Base-by-base conservation (phyloP, 2,888 invertebrate species). In the Noctua janthina region DNA sequence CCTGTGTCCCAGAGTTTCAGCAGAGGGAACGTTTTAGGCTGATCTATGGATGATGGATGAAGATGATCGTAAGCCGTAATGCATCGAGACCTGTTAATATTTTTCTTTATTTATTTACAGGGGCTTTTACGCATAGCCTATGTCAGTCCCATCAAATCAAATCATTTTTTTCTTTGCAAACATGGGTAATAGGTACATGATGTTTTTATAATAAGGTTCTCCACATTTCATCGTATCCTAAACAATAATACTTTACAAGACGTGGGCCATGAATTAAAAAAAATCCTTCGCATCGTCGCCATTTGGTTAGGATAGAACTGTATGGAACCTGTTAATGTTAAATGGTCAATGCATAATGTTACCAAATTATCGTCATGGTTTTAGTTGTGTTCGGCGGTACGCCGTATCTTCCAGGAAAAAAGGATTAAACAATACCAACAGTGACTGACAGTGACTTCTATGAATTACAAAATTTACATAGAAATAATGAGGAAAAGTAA, bases 401-500 rank as follows among this genome's bases (percentile, higher is more conserved):
- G 20, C 6, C 11, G 8, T 13, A 39, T 46, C n/a, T 49, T 59
- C 59, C 8, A 77, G 35, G 59, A 76, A 76, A 76, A 35, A 76
- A 46, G 7, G 10, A 62, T 49, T 15, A 78, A 78, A 62, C 78
- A 76, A 62, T 76, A 62, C n/a, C 11, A 59, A 59, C 46, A 59
- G 39, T 79, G 56, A 59, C 49, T 67, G 56, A 59, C 49, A 49
- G 46, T 29, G 1, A 11, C 7, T 68, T 78, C 49, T 13, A 35
- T 62, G 49, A 74, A 70, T 49, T 51, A 35, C 4, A 46, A 35
- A 23, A 68, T 72, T 68, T 64, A 17, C 20, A 77, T 66, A 62
- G 23, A 39, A 71, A 66, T 82, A 59, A 83, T 51, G 69, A 84
- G 84, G 84, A 84, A 83, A 81, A 75, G 39, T 29, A 69, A 68